Evolutionary conservation across 2,113 vertebrate genomes (phyloP), one percentile per base, ranked within the genome.

Genomic region (Brienomyrus longianalis): DNA sequence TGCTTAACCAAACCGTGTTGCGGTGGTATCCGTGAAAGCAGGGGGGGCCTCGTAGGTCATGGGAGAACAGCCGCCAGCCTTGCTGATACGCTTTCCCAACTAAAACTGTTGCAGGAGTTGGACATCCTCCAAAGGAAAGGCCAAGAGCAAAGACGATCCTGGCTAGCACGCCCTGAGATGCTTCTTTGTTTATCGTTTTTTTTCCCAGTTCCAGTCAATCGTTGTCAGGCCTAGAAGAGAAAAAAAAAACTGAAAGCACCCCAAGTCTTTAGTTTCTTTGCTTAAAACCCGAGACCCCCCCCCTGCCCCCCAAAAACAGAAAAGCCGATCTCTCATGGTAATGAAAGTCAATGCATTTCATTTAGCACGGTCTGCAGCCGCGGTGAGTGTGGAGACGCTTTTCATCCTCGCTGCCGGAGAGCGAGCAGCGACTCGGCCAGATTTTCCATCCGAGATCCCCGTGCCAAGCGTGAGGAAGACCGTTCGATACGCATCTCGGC

Each of bases 81-180:
- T 27, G 51, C 51, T 87, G 85, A 87, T 87, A 87, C n/a, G 85
- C 13, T 87, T 54, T 56, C 85, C 87, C 56, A 88, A 45, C 31
- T 62, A 62, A 88, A 88, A n/a, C 52, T 59, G 54, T 66, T 66
- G 87, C 87, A 88, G 56, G 87, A 66, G 87, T 88, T 88, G 87
- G 87, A 88, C 21, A n/a, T 9, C 31, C 39, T 88, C 87, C 87
- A 88, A 88, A 88, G 56, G 54, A 88, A 88, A 39, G 45, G 39
- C 39, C 54, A n/a, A 84, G 45, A 88, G 54, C 56, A 27, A 13
- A 66, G 87, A 43, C 19, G 13, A 35, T 62, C 56, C 87, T 62
- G 52, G 86, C 21, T 7, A n/a, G 45, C 17, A 3, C 5, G 39
- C 3, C 23, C 5, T 62, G 54, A 88, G 87, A 88, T 88, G 31